Evolutionary conservation across 53 echinoderm and acorn worm genomes (phyloP).

Genomic region (Pentamera pediparva): DNA sequence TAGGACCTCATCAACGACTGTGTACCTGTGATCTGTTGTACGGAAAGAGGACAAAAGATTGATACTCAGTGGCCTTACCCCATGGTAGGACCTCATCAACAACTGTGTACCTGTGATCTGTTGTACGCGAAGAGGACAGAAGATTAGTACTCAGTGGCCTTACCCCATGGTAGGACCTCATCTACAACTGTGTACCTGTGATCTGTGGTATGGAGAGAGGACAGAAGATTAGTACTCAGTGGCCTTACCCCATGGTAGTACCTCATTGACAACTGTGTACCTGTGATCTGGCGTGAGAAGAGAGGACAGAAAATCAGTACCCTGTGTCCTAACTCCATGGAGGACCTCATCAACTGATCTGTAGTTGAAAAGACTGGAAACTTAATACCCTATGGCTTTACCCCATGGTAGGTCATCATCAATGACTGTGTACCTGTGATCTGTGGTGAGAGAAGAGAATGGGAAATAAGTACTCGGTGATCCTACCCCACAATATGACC

Average conservation of each 20-base stretch:
- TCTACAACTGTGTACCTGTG: constrained; percentile 39
- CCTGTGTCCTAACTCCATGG: too few species aligned
- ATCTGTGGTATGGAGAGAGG: background rate
- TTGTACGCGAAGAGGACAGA: background rate
- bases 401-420: constrained; percentile 48
- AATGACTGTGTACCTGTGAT: constrained; percentile 36
- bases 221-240: constrained; percentile 32
- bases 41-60: background rate
- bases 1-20: constrained; percentile 43
- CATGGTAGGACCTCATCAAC: constrained; percentile 15
- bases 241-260: constrained; percentile 43
- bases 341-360: too few species aligned
- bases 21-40: constrained; percentile 33
- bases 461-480: background rate
- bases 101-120: constrained; percentile 42
- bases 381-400: constrained; percentile 37
- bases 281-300: constrained; percentile 10
- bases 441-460: background rate
- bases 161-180: constrained; percentile 37
- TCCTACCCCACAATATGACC: background rate
- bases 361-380: too few species aligned
- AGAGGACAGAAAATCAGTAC: background rate
- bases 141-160: constrained; percentile 28
- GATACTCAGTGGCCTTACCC: too few species aligned
- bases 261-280: constrained; percentile 47